phyloP scores from a whole-genome alignment of 2,113 vertebrate genomes.

The Perca fluviatilis region DNA sequence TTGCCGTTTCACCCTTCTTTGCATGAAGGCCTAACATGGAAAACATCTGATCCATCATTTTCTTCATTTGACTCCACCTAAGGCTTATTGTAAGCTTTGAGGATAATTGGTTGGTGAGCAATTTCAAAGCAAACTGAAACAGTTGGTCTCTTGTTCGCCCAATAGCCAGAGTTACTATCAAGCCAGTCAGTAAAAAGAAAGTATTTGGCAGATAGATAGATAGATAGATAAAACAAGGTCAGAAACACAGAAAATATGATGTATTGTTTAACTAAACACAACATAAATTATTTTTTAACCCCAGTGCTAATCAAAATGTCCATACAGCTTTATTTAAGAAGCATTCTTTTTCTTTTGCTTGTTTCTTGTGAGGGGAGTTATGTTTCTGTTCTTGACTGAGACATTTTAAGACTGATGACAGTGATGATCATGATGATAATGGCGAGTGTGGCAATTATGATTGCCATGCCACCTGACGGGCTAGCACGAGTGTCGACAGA shows the following conservation, averaged over 20 bases:
- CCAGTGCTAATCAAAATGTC: neutral
- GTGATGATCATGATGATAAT: constrained; percentile 55
- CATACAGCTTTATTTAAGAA: neutral
- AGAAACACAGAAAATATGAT: neutral
- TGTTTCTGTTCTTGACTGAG: constrained; percentile 17
- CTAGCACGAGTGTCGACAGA: constrained; percentile 59
- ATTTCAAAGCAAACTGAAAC: constrained; percentile 19
- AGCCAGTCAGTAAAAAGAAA: neutral
- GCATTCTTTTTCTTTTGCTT: neutral
- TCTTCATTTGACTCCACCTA: constrained; percentile 9
- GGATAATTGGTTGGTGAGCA: neutral
- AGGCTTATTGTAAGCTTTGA: constrained; percentile 4
- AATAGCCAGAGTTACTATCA: neutral
- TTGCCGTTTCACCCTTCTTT: constrained; percentile 21
- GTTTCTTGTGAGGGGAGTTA: neutral
- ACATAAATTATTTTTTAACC: neutral
- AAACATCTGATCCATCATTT: constrained; percentile 3
- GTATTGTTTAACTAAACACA: neutral
- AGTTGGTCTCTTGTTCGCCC: neutral
- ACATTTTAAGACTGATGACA: constrained; percentile 50
- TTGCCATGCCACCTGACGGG: constrained; percentile 68
- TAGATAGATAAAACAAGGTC: neutral
- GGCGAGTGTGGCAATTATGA: constrained; percentile 59
- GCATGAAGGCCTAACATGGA: neutral
- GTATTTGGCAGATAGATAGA: neutral